phyloP scores from a whole-genome alignment of 2,888 invertebrate genomes.

The Blastobasis adustella region DNA sequence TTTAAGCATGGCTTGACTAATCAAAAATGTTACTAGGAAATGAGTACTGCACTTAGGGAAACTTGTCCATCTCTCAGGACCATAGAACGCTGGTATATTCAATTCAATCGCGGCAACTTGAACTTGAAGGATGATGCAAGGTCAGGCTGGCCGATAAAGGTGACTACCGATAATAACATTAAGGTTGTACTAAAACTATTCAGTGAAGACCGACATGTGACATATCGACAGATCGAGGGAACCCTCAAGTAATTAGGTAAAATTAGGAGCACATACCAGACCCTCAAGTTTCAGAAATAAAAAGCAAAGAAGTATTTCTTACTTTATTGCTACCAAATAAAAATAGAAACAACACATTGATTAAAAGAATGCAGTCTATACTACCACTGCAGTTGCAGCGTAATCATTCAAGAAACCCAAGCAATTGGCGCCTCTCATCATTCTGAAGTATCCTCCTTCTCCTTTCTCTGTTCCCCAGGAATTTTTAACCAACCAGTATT shows the following conservation, averaged over 20 bases:
- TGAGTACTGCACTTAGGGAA: background rate
- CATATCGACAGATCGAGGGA: too few species aligned
- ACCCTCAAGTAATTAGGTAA: background rate
- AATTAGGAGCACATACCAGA: too few species aligned
- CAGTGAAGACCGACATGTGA: background rate
- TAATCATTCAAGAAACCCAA: background rate
- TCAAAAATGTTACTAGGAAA: background rate
- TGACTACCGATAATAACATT: background rate
- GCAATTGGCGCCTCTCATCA: slow-evolving; percentile 79
- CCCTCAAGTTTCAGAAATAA: too few species aligned
- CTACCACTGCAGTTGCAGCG: too few species aligned
- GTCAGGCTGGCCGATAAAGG: background rate
- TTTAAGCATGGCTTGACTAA: too few species aligned
- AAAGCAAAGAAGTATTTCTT: too few species aligned
- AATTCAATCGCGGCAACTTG: background rate
- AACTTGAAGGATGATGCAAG: background rate
- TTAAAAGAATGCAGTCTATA: too few species aligned
- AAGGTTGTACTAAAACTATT: background rate
- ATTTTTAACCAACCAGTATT: slow-evolving; percentile 64
- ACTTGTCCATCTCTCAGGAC: background rate
- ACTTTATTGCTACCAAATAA: too few species aligned
- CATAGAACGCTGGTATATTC: too few species aligned
- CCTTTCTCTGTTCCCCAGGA: slow-evolving; percentile 83
- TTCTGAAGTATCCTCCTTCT: slow-evolving; percentile 82
- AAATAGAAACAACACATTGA: too few species aligned